Evolutionary conservation across 2,888 invertebrate species (phyloP), one percentile per base, ranked within the genome.

Genomic region (Drosophila affinis): DNA sequence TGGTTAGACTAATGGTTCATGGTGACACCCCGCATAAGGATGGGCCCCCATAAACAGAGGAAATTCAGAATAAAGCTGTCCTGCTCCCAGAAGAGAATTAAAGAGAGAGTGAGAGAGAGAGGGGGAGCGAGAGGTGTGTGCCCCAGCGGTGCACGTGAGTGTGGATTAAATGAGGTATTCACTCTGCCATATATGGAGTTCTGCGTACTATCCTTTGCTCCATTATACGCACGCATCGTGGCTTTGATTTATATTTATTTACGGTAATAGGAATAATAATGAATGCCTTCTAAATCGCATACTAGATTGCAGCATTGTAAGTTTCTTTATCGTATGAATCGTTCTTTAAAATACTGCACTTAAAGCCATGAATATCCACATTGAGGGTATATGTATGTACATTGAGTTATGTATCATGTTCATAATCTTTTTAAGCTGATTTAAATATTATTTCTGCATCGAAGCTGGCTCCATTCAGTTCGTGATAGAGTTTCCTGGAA

Each of bases 1-100:
- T 75, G 64, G 61, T 56, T 61, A 65, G 65, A 49, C 58, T 56
- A 72, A 63, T 63, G 72, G 72, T 56, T 54, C 49, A 63, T 69
- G 54, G 59, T 47, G 61, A 52, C 61, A 61, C 71, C 56, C 9
- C 27, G 21, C 46, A 5, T 24, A 55, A 29, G 44, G 62, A 56
- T 56, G 46, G 70, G 32, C 14, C 39, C 39, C 24, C n/a, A 14
- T 49, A 63, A 54, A 63, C 54, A 72, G 49, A 54, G 18, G 44
- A 48, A 32, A 24, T 9, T 39, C 39, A 39, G 49, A 53, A 72
- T 72, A 45, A 58, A 57, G 57, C 47, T 48, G 62, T 61, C 46
- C 32, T 9, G 14, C 21, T 10, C 39, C 39, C 27, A 10, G 62
- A 3, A 12, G 14, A 2, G 70, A 54, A 57, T 58, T 56, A 55